Base-by-base conservation (phyloP, 2,113 vertebrate species). In the Melanerpes aurifrons region DNA sequence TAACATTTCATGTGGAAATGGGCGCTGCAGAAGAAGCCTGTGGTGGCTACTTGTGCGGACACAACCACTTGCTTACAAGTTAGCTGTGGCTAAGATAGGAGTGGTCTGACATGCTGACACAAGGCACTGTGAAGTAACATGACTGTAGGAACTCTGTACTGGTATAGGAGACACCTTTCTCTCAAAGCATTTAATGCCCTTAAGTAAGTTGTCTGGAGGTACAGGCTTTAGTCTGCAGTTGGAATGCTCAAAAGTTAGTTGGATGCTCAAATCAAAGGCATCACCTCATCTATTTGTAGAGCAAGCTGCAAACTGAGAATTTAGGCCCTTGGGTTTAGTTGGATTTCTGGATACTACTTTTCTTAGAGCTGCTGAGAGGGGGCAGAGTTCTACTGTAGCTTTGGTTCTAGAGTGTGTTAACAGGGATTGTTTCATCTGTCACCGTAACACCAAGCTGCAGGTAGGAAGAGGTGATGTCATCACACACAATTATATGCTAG, bases 71-170 rank as follows among this genome's bases (percentile, higher is more conserved):
- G 16, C 50, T 24, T 53, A 22, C 10, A 79, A 31, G 6, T 29
- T 35, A 9, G 3, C 43, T 35, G n/a, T 64, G 61, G 3, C 40
- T 63, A 26, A 43, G 53, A 29, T 1, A 71, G 68, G 53, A 72
- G 20, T 6, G 57, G n/a, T 70, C 20, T 77, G 14, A 5, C 0
- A 0, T 1, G 1, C 32, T 61, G 62, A 35, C 9, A 7, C 24
- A 20, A 67, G 35, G 66, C 40, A 16, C 45, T 20, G 32, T 32
- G 19, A 59, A n/a, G 1, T 22, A 15, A 12, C 5, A 14, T 10
- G 12, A 15, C n/a, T 43, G 50, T 35, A 40, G 24, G 75, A 79
- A 6, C 21, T 66, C 28, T 56, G 17, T 24, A 15, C 29, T 64
- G 24, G 16, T 70, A 16, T 54, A 80, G 79, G 40, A 80, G 79